phyloP scores from a whole-genome alignment of 2,888 invertebrate species.

The Rugalucina vietnamica region DNA sequence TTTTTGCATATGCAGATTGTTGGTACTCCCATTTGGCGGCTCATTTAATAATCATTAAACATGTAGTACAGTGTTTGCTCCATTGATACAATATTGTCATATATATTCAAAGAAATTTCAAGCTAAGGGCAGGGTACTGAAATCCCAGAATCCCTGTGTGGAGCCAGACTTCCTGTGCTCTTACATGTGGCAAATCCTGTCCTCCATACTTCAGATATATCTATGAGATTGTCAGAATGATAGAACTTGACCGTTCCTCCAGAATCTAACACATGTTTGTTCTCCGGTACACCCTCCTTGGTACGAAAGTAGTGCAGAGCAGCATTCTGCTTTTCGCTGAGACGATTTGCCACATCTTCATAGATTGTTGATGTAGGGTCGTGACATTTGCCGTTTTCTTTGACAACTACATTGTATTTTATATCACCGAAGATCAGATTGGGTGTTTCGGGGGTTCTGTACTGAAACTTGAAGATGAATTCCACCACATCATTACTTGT shows the following conservation, averaged over 20 bases:
- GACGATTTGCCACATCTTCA: constrained; percentile 33
- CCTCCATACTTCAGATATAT: constrained; percentile 74
- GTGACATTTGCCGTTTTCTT: constrained; percentile 47
- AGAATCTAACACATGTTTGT: constrained; percentile 37
- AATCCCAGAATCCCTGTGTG: constrained; percentile 60
- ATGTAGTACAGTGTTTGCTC: too few species aligned
- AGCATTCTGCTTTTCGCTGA: constrained; percentile 40
- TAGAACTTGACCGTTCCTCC: constrained; percentile 36
- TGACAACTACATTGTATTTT: constrained; percentile 65
- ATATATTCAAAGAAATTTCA: too few species aligned
- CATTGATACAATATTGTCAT: too few species aligned
- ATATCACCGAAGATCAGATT: constrained; percentile 77
- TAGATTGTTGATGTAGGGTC: constrained; percentile 35
- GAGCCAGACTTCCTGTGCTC: constrained; percentile 74
- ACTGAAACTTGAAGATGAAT: constrained; percentile 68
- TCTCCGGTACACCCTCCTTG: constrained; percentile 34
- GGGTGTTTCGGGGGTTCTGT: constrained; percentile 57
- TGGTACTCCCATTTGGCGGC: too few species aligned
- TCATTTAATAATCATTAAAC: too few species aligned
- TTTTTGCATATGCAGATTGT: too few species aligned
- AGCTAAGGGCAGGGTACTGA: constrained; percentile 54
- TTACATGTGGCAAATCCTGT: constrained; percentile 77
- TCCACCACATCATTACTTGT: background rate
- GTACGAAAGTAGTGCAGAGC: constrained; percentile 73
- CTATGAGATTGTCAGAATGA: constrained; percentile 56